Conservation (phyloP, 2,797 vertebrate species). For the Gorsachius magnificus region DNA sequence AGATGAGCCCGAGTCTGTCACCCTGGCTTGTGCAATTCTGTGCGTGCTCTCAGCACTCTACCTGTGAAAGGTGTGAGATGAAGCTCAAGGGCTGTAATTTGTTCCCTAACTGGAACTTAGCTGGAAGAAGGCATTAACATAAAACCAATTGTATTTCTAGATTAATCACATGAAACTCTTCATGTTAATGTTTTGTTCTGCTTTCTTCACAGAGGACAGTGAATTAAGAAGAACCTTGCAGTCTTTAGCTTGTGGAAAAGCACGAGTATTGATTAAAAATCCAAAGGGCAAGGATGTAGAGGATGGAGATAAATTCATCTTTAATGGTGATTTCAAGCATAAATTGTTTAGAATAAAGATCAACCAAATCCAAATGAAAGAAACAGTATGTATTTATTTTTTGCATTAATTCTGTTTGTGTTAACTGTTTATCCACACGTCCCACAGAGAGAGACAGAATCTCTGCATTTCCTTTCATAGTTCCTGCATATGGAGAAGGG, state of each 20-base stretch:
- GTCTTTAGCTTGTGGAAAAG: constrained; percentile 83
- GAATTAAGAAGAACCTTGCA: constrained; percentile 82
- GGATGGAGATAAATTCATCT: constrained; percentile 79
- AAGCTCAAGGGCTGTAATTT: neutral
- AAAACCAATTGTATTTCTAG: neutral
- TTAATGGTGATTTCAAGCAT: constrained; percentile 81
- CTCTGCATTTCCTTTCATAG: neutral
- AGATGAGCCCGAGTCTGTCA: neutral
- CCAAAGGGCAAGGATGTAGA: constrained; percentile 82
- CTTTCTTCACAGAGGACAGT: constrained; percentile 72
- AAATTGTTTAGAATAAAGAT: constrained; percentile 85
- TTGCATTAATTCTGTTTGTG: neutral
- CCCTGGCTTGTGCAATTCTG: neutral
- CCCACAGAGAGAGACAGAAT: neutral
- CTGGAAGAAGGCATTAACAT: neutral
- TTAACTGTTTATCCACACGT: neutral
- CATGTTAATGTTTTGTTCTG: neutral
- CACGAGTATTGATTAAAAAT: constrained; percentile 78
- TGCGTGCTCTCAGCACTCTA: neutral
- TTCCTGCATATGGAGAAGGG: neutral
- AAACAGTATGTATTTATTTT: constrained; percentile 76
- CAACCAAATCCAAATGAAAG: constrained; percentile 86
- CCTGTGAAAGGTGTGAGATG: neutral
- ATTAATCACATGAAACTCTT: neutral
- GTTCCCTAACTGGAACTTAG: neutral